Conservation (phyloP, 2,797 vertebrate genomes). For the Acrossocheilus wenchowensis region DNA sequence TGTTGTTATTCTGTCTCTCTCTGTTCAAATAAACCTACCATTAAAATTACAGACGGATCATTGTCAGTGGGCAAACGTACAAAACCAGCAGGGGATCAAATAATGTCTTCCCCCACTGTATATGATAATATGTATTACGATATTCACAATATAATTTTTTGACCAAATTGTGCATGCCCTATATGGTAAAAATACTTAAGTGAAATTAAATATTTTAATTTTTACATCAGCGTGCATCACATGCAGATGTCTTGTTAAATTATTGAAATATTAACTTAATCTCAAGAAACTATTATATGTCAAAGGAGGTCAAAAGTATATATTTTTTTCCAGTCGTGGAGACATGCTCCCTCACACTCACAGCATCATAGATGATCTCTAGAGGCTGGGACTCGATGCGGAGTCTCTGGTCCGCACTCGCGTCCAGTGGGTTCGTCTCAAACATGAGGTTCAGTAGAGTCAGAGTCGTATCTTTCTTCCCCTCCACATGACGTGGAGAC, state of each 20-base stretch:
- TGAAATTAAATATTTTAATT: not conserved
- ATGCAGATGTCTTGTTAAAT: not conserved
- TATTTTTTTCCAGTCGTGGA: constrained; percentile 11
- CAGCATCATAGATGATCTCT: constrained; percentile 96
- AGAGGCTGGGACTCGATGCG: constrained; percentile 91
- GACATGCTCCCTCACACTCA: constrained; percentile 78
- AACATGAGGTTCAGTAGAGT: constrained; percentile 89
- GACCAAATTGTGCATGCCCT: not conserved
- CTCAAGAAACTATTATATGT: not conserved
- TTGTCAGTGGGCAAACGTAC: too few relatives aligned
- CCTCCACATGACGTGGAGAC: constrained; percentile 83
- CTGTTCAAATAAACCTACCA: too few relatives aligned
- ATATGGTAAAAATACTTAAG: not conserved
- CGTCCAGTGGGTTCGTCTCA: constrained; percentile 94
- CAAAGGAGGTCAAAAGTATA: not conserved
- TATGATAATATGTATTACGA: too few relatives aligned
- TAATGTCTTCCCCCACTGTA: too few relatives aligned
- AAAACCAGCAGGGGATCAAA: too few relatives aligned
- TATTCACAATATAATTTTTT: not conserved
- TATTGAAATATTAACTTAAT: not conserved
- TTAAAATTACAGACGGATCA: too few relatives aligned
- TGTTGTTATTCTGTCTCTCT: too few relatives aligned
- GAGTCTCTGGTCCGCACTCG: constrained; percentile 86
- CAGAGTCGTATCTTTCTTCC: constrained; percentile 78
- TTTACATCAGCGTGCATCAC: not conserved